Evolutionary conservation across 2,888 invertebrate genomes (phyloP).

Genomic region (Philhelius pedissequus): DNA sequence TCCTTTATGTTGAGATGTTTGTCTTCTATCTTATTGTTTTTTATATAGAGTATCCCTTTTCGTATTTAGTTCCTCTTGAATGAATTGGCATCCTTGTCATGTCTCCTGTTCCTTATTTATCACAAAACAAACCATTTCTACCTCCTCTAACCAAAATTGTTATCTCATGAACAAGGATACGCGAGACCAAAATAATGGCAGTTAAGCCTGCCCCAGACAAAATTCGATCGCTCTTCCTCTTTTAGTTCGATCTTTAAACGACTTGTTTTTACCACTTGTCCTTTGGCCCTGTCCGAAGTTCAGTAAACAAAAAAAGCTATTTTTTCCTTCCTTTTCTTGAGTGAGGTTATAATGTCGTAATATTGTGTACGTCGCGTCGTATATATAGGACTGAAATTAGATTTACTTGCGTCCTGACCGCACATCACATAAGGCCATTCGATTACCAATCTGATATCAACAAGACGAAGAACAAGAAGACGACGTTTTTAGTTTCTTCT

Average conservation of each 20-base stretch:
- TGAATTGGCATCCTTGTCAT: constrained; percentile 38
- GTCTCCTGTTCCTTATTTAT: not conserved
- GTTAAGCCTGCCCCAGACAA: constrained; percentile 55
- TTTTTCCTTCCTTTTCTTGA: constrained; percentile 14
- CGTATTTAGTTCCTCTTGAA: constrained; percentile 45
- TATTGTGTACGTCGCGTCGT: not conserved
- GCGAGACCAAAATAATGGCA: constrained; percentile 40
- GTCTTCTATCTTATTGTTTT: not conserved
- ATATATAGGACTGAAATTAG: constrained; percentile 54
- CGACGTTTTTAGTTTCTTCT: constrained; percentile 16
- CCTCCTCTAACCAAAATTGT: constrained; percentile 29
- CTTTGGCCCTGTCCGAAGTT: constrained; percentile 40
- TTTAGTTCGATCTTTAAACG: not conserved
- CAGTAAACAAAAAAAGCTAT: constrained; percentile 3
- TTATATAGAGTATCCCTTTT: constrained; percentile 27
- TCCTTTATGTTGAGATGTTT: not conserved
- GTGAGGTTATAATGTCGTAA: constrained; percentile 24
- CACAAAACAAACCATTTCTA: constrained; percentile 5
- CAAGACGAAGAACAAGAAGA: constrained; percentile 33
- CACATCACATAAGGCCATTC: constrained; percentile 67
- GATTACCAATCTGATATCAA: constrained; percentile 66
- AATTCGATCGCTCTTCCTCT: not conserved
- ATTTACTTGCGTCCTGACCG: constrained; percentile 67
- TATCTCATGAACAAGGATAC: constrained; percentile 35
- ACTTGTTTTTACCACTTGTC: constrained; percentile 57